Evolutionary conservation across 2,113 vertebrate species (phyloP), one percentile per base, ranked within the genome.

Genomic region (Cyphomyrus plagiostoma): DNA sequence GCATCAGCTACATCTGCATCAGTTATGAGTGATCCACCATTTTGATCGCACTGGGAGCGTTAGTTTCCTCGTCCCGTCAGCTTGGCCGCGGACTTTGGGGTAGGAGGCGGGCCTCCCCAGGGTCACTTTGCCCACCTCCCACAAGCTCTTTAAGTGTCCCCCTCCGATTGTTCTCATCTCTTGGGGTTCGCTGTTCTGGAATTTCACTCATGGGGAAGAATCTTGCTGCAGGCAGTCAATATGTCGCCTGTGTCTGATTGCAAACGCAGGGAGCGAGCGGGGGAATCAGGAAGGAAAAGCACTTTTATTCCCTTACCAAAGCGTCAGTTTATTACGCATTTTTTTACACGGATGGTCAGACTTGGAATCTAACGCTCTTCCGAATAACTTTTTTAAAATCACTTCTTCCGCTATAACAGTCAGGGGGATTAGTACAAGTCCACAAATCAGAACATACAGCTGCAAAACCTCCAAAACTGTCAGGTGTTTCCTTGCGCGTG

Each of bases 141-240:
- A 86, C 19, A n/a, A 48, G 45, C 45, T 45, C 82, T 84, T 46
- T 11, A 23, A 84, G 35, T 48, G 45, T 23, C 89, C 92, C 70
- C 62, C 89, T 90, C 91, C 92, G 92, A 90, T 93, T 92, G 58
- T 90, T 88, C 0, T 0, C 56, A n/a, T 94, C 94, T 94, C 94
- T 77, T 89, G 94, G 94, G 95, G 94, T 77, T 13, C 53, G 91
- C 93, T 94, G 95, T 93, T 95, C 94, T 94, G 95, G 95, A 95
- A 95, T 95, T 94, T 91, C 92, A 88, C 95, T 96, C 95, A 95
- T 93, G 94, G 93, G 94, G 95, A 95, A 95, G 94, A 95, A 96
- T 96, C 95, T 96, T 52, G 94, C 95, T 94, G 92, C 93, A 92
- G 95, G 95, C 95, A 48, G 88, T 94, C 94, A 95, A 94, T 92